phyloP scores from a whole-genome alignment of 2,797 vertebrate species.

The Ctenopoma multispine region DNA sequence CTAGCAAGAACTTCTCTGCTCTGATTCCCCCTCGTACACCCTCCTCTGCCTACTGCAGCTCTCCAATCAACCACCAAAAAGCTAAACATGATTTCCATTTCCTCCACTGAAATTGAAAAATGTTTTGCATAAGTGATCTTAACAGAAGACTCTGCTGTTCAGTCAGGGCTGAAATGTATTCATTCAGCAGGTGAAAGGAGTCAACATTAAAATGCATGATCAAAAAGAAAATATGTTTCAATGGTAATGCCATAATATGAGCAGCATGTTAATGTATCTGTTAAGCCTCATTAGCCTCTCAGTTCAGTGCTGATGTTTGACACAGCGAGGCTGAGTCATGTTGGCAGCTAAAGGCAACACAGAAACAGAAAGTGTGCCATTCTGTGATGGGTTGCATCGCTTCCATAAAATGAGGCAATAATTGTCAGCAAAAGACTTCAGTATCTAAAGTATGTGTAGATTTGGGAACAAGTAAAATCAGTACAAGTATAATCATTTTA shows the following conservation, averaged over 20 bases:
- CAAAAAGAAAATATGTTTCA: constrained; percentile 23
- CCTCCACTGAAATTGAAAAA: background rate
- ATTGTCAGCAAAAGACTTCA: background rate
- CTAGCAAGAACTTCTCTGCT: constrained; percentile 5
- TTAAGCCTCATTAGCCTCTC: constrained; percentile 34
- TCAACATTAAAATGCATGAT: constrained; percentile 25
- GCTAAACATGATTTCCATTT: background rate
- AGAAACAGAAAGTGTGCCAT: constrained; percentile 45
- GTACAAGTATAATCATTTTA: no score
- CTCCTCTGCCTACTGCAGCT: background rate
- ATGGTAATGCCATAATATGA: constrained; percentile 10
- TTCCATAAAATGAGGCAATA: no score
- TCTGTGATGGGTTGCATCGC: constrained; percentile 8
- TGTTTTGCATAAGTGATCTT: constrained; percentile 37
- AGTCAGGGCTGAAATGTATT: constrained; percentile 15
- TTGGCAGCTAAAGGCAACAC: constrained; percentile 44
- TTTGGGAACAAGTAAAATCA: no score
- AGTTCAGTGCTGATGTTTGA: constrained; percentile 46
- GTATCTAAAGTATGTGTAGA: background rate
- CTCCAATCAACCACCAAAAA: constrained; percentile 16
- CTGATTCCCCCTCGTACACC: background rate
- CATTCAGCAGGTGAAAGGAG: constrained; percentile 8
- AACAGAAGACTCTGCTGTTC: constrained; percentile 8
- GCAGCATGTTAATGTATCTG: constrained; percentile 25
- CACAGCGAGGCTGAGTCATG: constrained; percentile 58